Percentiles rank a stretch among this genome's conserved stretches.
These are phyloP conservation scores for Papilio polytes DNA, from an alignment of 1,140 invertebrate species.

Conservation along the genomic window DNA sequence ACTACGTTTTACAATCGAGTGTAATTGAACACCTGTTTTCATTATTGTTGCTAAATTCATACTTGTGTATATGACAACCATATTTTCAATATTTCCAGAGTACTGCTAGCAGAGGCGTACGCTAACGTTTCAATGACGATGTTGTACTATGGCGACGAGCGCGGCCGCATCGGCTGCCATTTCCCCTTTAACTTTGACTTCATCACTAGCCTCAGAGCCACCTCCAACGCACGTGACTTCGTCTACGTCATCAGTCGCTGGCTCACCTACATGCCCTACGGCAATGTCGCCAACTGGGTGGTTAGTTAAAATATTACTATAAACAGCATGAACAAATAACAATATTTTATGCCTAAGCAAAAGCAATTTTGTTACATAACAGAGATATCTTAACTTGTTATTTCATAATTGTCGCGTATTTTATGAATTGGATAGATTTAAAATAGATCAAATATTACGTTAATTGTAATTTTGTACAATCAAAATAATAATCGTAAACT, in stretches of 20 bases:
- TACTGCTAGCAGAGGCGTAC: slow-evolving; percentile 88
- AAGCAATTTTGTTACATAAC: too few species aligned
- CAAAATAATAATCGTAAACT: background rate
- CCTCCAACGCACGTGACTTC: slow-evolving; percentile 75
- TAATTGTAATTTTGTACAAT: too few species aligned
- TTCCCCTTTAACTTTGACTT: slow-evolving; percentile 89
- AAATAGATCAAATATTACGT: too few species aligned
- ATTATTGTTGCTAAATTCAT: too few species aligned
- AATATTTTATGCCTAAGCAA: background rate
- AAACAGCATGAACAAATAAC: background rate
- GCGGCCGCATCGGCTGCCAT: slow-evolving; percentile 78
- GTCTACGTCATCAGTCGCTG: slow-evolving; percentile 81
- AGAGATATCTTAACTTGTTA: too few species aligned
- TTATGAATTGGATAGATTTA: too few species aligned
- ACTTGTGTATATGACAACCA: too few species aligned
- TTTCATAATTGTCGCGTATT: too few species aligned
- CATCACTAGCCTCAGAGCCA: slow-evolving; percentile 76
- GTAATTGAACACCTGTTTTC: too few species aligned
- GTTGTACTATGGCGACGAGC: slow-evolving; percentile 83
- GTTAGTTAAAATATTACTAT: slow-evolving; percentile 61
- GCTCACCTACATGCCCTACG: slow-evolving; percentile 78
- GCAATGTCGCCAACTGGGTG: slow-evolving; percentile 84
- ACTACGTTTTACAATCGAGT: too few species aligned
- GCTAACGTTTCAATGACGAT: slow-evolving; percentile 83
- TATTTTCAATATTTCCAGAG: slow-evolving; percentile 62